Base-by-base conservation (phyloP, 2,113 vertebrate genomes). In the Stictonetta naevosa region DNA sequence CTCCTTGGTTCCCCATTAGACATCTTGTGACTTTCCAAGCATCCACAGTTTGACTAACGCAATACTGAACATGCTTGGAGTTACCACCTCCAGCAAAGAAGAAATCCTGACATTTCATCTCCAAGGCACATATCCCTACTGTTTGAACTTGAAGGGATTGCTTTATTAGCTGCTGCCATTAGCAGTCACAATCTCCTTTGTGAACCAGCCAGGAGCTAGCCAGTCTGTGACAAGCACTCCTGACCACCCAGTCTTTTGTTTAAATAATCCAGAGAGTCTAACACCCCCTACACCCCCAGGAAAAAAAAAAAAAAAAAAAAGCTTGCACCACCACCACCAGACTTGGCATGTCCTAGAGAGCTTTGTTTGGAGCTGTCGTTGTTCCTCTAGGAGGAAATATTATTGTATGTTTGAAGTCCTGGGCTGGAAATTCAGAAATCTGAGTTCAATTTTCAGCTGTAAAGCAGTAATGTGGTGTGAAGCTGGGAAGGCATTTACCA, bases 221-320 rank as follows among this genome's bases (percentile, higher is more conserved):
- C 46, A 62, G 64, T 33, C 46, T 77, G 34, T 64, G 64, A 55
- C 69, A 94, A 38, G 26, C 23, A 3, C 33, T 92, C 23, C 69
- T 89, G 93, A 85, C 95, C 95, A 95, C 94, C 91, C 88, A 95
- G 58, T 79, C 81, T 53, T 76, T 91, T 95, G 79, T 88, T 93
- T 96, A 92, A 95, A 79, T 84, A 91, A 91, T 86, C 33, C 48
- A 66, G 36, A 56, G 59, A 86, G 83, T 48, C 93, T 73, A 64
- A 74, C 12, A 50, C 22, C 48, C 22, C 48, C 6, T 25, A 22
- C 48, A 50, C 22, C 38, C 38, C 38, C 38, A 38, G 38, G 38
- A 11, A 21, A 22, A 22, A 22, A 22, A 48, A 48, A 48, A 48
- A 48, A 11, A 48, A 48, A 48, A 21, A 48, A 22, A 48, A 50